phyloP scores from a whole-genome alignment of 2,113 vertebrate genomes.

The Vireo altiloquus region DNA sequence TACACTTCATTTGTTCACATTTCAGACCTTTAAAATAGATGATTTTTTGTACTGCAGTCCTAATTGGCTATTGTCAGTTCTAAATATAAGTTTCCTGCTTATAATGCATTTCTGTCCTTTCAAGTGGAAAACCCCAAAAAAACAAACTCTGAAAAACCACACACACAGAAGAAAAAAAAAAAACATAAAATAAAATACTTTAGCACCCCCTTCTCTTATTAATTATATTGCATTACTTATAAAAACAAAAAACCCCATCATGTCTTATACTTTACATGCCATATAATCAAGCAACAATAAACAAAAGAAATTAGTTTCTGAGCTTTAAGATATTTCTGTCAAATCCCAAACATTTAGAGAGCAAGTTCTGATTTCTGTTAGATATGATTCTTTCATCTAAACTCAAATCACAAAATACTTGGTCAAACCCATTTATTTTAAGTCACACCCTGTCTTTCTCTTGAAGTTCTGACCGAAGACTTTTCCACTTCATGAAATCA shows the following conservation, averaged over 20 bases:
- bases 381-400: not conserved
- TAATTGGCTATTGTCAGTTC: not conserved
- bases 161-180: rapidly evolving
- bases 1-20: not conserved
- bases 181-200: not conserved
- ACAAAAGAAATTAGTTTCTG: not conserved
- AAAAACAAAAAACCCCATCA: not conserved
- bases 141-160: rapidly evolving
- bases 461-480: not conserved
- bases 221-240: not conserved
- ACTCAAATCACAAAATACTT: not conserved
- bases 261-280: not conserved
- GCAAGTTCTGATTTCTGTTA: not conserved
- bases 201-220: not conserved
- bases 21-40: not conserved
- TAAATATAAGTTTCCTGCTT: not conserved
- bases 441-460: not conserved
- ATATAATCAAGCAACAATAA: not conserved
- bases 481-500: not conserved
- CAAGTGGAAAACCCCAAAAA: not conserved
- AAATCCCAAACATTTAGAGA: not conserved
- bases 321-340: not conserved
- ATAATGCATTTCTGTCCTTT: not conserved
- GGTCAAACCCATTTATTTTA: not conserved
- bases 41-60: not conserved